Percentiles rank a stretch among this genome's conserved stretches.
Evolutionary conservation across 1,140 invertebrate genomes (phyloP).

Genomic region (Apis dorsata): DNA sequence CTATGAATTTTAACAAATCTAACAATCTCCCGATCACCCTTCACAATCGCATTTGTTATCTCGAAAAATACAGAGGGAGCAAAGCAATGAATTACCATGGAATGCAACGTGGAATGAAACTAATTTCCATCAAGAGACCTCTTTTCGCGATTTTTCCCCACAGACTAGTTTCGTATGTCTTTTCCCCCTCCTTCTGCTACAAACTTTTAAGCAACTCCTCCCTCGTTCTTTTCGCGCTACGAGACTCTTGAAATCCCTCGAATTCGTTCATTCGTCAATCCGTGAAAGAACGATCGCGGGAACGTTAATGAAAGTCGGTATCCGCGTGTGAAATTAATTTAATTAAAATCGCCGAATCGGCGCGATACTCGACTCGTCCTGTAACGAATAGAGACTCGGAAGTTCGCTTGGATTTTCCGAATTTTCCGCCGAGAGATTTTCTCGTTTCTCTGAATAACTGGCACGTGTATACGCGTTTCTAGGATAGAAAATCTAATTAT

Average conservation of each 20-base stretch:
- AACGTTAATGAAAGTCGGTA: neutral
- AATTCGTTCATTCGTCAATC: neutral
- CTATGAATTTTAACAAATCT: neutral
- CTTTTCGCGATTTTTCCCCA: neutral
- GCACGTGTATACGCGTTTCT: no score
- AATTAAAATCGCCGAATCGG: constrained; percentile 20
- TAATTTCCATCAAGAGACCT: constrained; percentile 17
- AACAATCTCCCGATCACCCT: no score
- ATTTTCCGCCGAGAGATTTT: constrained; percentile 1
- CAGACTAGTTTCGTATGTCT: neutral
- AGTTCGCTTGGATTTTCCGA: neutral
- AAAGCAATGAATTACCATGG: neutral
- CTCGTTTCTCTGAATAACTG: neutral
- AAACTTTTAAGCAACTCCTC: constrained; percentile 9
- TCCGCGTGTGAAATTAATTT: constrained; percentile 9
- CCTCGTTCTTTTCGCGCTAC: neutral
- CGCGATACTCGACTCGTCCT: neutral
- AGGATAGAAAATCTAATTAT: no score
- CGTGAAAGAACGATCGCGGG: neutral
- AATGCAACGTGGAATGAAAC: neutral
- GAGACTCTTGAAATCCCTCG: neutral
- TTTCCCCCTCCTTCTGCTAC: no score
- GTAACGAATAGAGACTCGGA: neutral
- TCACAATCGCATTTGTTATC: neutral
- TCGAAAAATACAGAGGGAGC: neutral